Conservation (phyloP, 2,797 vertebrate species). For the Pelodytes ibericus region DNA sequence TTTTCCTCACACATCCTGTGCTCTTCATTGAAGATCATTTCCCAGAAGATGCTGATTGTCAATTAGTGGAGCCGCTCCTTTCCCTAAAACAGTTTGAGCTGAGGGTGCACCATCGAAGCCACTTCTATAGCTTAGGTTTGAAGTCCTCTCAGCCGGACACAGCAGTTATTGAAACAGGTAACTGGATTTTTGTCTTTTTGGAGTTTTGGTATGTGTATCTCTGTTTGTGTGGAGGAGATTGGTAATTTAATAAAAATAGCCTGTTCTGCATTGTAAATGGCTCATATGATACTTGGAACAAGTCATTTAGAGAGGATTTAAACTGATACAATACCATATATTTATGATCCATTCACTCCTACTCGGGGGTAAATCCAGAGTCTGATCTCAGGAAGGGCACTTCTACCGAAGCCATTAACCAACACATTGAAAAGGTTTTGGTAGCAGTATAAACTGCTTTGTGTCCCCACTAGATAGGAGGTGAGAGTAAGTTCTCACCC, state of each 20-base stretch:
- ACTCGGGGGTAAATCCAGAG: no score
- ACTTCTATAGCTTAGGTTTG: conserved; percentile 76
- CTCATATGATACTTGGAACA: background rate
- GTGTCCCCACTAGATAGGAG: no score
- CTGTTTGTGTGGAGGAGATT: background rate
- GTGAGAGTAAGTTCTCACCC: no score
- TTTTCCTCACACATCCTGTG: conserved; percentile 80
- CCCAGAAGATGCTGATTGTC: conserved; percentile 79
- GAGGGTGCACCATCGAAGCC: conserved; percentile 66
- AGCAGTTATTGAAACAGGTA: conserved; percentile 75
- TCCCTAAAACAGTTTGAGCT: conserved; percentile 74
- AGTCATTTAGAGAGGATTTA: background rate
- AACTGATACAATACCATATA: background rate
- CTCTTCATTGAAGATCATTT: conserved; percentile 81
- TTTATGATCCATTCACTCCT: background rate
- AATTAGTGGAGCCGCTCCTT: conserved; percentile 73
- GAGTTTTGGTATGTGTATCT: background rate
- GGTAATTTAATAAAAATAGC: background rate
- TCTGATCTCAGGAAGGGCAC: no score
- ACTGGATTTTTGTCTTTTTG: background rate
- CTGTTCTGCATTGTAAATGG: background rate
- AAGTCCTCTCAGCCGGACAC: conserved; percentile 65
- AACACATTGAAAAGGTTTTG: no score
- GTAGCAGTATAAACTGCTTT: no score
- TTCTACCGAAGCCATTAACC: no score